A percentile compares a stretch with the other conserved stretches of the same genome.
Evolutionary conservation across 1,140 invertebrate species (phyloP).

Genomic region (Asobara japonica): DNA sequence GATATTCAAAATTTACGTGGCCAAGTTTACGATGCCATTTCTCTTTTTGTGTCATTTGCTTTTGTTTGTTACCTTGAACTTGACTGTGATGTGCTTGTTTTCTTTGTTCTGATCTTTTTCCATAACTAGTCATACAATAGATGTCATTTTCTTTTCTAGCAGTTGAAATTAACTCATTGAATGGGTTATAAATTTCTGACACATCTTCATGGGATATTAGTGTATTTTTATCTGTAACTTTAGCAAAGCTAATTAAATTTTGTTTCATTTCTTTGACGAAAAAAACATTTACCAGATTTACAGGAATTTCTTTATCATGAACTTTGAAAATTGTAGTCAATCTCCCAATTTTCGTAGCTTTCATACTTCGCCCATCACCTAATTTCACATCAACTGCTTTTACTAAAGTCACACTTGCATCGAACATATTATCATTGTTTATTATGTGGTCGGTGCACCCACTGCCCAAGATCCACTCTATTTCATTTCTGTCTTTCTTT

Average conservation of each 20-base stretch:
- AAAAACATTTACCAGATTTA: conserved; percentile 33
- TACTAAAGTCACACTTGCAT: conserved; percentile 30
- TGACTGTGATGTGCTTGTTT: too few species aligned
- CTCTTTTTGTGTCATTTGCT: conserved; percentile 36
- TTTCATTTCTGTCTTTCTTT: conserved; percentile 23
- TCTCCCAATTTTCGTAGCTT: conserved; percentile 39
- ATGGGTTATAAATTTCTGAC: conserved; percentile 30
- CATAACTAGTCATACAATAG: conserved; percentile 32
- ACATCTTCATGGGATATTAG: conserved; percentile 23
- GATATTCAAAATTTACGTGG: too few species aligned
- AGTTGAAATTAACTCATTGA: conserved; percentile 18
- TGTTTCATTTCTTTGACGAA: too few species aligned
- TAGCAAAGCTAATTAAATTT: conserved; percentile 36
- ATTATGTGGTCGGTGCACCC: conserved; percentile 38
- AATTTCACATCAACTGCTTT: conserved; percentile 40
- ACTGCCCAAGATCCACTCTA: conserved; percentile 43
- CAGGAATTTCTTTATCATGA: conserved; percentile 21
- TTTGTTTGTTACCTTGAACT: too few species aligned
- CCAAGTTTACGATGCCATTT: too few species aligned
- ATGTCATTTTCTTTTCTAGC: conserved; percentile 30
- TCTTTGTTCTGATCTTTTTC: not conserved
- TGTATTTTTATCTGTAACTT: conserved; percentile 37
- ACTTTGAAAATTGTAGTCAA: conserved; percentile 26
- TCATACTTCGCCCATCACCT: conserved; percentile 38
- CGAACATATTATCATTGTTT: conserved; percentile 36